Base-by-base conservation (phyloP, 2,797 vertebrate genomes). In the Chelonia mydas region DNA sequence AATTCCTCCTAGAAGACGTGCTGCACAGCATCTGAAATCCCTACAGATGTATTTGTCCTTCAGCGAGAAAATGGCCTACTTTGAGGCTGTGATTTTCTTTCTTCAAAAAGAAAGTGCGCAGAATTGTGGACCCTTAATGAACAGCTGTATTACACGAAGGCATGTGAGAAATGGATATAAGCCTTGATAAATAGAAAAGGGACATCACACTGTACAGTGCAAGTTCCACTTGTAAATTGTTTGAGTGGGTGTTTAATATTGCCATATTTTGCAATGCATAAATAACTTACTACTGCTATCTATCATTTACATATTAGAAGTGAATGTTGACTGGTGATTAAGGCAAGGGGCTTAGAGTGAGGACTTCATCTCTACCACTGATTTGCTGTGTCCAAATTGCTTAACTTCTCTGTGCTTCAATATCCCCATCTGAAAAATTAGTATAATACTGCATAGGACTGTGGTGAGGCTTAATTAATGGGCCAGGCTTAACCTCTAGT, bases 21-120 rank as follows among this genome's bases (percentile, higher is more conserved):
- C 37, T 86, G 13, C 33, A 77, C 49, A 50, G 54, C 83, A 89
- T 54, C 54, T 91, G 45, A 89, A 96, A 85, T 81, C 54, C 68
- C 49, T 23, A 72, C 9, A 13, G 33, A 2, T 31, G 2, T 19
- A 51, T 78, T 89, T 89, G 57, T 95, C 86, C 83, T 96, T 97
- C 84, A 93, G 50, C 45, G 93, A 86, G 3, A 13, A 87, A 92
- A 2, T 11, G 15, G 57, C 57, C 83, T 94, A n/a, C 16, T 82
- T 76, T 25, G 31, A 87, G 33, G 15, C 57, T 89, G 25, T 89
- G 41, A 83, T 95, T 88, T 84, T 17, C 83, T 31, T 65, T 80
- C 19, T 10, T 53, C 7, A 11, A 19, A 10, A 90, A 13, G 59
- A 10, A 5, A 7, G 45, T 54, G 51, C 1, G 28, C 2, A 25